Percentiles rank a stretch among this genome's conserved stretches.
Evolutionary conservation across 2,888 invertebrate genomes (phyloP).

Genomic region (Vesta saturnalis): DNA sequence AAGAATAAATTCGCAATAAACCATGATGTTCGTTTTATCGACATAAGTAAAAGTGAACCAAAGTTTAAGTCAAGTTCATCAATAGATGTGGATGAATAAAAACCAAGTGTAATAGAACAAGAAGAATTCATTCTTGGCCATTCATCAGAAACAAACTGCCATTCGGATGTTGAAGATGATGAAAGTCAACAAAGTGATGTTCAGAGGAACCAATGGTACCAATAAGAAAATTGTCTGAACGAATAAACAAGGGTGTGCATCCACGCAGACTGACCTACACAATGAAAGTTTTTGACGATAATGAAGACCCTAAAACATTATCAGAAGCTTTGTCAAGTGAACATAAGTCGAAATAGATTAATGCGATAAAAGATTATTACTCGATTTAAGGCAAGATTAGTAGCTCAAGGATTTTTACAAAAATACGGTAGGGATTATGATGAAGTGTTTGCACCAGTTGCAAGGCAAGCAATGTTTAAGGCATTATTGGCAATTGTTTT

Average conservation of each 20-base stretch:
- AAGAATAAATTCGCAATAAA: not conserved
- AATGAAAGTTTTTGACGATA: not conserved
- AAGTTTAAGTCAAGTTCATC: not conserved
- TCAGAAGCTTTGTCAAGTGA: slow-evolving; percentile 13
- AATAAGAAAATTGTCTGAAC: not conserved
- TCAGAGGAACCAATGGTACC: not conserved
- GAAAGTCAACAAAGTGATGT: not conserved
- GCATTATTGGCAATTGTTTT: not conserved
- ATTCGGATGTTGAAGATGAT: too few relatives aligned
- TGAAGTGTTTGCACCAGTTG: too few relatives aligned
- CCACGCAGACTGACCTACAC: too few relatives aligned
- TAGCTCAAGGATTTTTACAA: not conserved
- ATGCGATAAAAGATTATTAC: not conserved
- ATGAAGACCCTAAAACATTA: not conserved
- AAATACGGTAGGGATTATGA: too few relatives aligned
- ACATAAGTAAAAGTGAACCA: too few relatives aligned
- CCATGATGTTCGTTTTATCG: too few relatives aligned
- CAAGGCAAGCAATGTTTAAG: too few relatives aligned
- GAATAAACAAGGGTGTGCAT: too few relatives aligned
- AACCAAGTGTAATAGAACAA: not conserved
- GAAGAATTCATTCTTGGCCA: not conserved
- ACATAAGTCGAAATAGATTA: not conserved
- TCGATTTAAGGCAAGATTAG: not conserved
- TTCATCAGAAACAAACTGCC: too few relatives aligned
- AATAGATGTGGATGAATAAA: not conserved